Base-by-base conservation (phyloP, 2,888 invertebrate genomes). In the Acronicta leporina region DNA sequence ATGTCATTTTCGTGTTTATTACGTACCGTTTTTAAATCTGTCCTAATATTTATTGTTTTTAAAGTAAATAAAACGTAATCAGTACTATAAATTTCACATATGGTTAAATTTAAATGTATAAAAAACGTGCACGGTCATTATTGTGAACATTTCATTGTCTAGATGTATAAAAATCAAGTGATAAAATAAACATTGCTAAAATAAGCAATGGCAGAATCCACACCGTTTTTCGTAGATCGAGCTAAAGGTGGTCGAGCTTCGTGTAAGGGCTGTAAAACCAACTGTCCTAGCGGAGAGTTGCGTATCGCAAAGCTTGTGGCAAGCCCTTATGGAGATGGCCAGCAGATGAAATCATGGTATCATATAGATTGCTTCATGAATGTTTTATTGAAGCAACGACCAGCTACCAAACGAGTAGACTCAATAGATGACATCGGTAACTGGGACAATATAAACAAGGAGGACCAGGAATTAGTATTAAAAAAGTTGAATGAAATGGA, bases 191-290 rank as follows among this genome's bases (percentile, higher is more conserved):
- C n/a, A n/a, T n/a, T n/a, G n/a, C n/a, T n/a, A n/a, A n/a, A 14
- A 30, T 30, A 14, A 65, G 53, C 49, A 41, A 82, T 83, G 84
- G 55, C 76, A 0, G 82, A 83, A 11, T 64, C 68, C 5, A 49
- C 83, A 16, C 95, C 96, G 7, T 97, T 97, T 88, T 95, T 94
- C 56, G 95, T 96, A 10, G 98, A 98, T 75, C 95, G 97, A 67
- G 98, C 98, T 0, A 98, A 98, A 91, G 95, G 96, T 11, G 97
- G 97, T 0, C 95, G 97, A 50, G 97, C 98, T 0, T 96, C 96
- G 13, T 98, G 98, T 84, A 98, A 98, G 87, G 97, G 97, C 80
- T 98, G 98, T 87, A 98, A 98, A 91, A 93, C 95, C 62, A 96
- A 96, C 81, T 97, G 98, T 80, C 95, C 95, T 0, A 95, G 96